Evolutionary conservation across 2,797 vertebrate species (phyloP).

Genomic region (Eulemur coronatus): DNA sequence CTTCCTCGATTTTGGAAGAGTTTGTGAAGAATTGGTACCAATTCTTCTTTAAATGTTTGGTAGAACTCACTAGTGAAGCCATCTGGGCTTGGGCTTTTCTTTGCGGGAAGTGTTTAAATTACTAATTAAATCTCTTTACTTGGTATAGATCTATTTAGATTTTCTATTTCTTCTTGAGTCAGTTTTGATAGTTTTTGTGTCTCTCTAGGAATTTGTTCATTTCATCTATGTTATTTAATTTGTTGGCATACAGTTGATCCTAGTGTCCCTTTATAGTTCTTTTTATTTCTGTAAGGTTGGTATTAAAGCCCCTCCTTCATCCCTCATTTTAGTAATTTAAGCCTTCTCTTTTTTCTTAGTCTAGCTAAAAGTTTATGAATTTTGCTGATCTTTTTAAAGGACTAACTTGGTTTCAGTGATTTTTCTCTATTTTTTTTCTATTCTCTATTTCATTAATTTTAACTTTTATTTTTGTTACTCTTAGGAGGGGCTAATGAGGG

Average conservation of each 20-base stretch:
- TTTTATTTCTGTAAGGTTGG: not conserved
- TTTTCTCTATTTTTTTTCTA: not conserved
- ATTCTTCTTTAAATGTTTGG: not conserved
- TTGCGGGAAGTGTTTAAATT: not conserved
- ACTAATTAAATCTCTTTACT: not conserved
- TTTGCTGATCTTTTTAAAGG: not conserved
- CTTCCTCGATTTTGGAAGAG: not conserved
- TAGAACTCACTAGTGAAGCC: not conserved
- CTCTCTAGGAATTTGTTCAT: not conserved
- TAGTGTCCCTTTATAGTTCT: not conserved
- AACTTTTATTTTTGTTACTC: not conserved
- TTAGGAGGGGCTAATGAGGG: not conserved
- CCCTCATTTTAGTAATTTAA: not conserved
- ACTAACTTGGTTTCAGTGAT: not conserved
- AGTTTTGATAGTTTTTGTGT: not conserved
- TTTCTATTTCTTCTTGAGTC: not conserved
- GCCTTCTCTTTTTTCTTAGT: not conserved
- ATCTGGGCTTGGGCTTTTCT: not conserved
- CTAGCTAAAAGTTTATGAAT: not conserved
- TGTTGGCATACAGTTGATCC: not conserved
- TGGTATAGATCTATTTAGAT: not conserved
- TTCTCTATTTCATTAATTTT: not conserved
- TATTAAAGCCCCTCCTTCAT: not conserved
- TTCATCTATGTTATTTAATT: not conserved
- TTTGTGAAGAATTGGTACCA: not conserved